Evolutionary conservation across 1,140 invertebrate genomes (phyloP), one percentile per base, ranked within the genome.

Genomic region (Plodia interpunctella): DNA sequence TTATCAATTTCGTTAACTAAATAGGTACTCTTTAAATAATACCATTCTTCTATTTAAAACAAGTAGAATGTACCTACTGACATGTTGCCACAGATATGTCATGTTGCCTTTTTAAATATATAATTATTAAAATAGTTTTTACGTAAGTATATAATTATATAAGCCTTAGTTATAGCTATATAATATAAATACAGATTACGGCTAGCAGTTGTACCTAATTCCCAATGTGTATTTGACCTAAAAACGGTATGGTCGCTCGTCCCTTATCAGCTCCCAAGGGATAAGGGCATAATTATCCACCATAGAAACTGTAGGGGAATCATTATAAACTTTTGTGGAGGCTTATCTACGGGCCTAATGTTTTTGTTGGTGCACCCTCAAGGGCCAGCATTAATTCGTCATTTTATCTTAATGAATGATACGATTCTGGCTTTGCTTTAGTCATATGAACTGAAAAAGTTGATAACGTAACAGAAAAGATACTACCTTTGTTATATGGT

Each of bases 321-420:
- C 38, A 44, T 44, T 44, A 44, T 44, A 44, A 44, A 44, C 38
- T 44, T 44, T 44, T 44, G 38, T 44, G 38, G 10, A 44, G 13
- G 13, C 38, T 44, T 44, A 44, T 44, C 38, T 44, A 15, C 38
- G 15, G 15, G 2, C 38, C 13, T 44, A 44, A 44, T 44, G 38
- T 44, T 44, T 44, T 44, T 44, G 38, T 44, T 44, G 38, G 38
- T 44, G 13, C 13, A 44, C 38, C 38, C 38, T 17, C 5, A 44
- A 44, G 38, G 38, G 38, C 15, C 13, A 44, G 38, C 38, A n/a
- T 3, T 44, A 44, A 15, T 15, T 44, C 38, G 15, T 44, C 4
- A 44, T 44, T 44, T 44, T 44, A 44, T 44, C 38, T 44, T 44
- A 44, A 44, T 44, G 38, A 15, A 44, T 44, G 15, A 44, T 44